These are phyloP conservation scores for Gymnosoma rotundatum DNA, from an alignment of 2,888 invertebrate genomes.

Conservation along the genomic window DNA sequence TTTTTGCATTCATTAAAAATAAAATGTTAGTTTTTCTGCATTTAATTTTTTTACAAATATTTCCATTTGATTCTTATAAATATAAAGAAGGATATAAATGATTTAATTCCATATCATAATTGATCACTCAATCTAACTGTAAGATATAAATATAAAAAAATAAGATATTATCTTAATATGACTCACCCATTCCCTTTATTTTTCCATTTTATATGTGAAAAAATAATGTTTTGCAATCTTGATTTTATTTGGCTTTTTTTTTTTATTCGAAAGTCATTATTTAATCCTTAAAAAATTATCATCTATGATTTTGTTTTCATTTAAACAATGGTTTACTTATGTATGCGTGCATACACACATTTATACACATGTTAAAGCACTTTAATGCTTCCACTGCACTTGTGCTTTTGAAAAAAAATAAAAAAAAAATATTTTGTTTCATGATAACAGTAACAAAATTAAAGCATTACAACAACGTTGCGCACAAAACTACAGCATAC, in stretches of 20 bases:
- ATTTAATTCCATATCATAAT: slow-evolving; percentile 6
- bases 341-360: neutral
- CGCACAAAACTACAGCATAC: neutral
- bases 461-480: slow-evolving; percentile 40
- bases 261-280: slow-evolving; percentile 51
- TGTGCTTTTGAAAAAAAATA: slow-evolving; percentile 40
- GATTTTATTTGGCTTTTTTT: neutral
- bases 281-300: slow-evolving; percentile 59
- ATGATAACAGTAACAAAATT: slow-evolving; percentile 58
- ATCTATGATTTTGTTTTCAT: slow-evolving; percentile 42
- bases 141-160: neutral
- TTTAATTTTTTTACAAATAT: neutral
- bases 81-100: neutral
- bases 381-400: slow-evolving; percentile 53
- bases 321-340: neutral
- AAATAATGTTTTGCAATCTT: slow-evolving; percentile 2
- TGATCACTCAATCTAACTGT: slow-evolving; percentile 22
- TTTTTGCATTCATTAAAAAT: neutral
- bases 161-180: neutral
- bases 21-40: neutral
- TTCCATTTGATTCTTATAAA: neutral
- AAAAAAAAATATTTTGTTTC: slow-evolving; percentile 44
- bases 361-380: neutral
- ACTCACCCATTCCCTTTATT: slow-evolving; percentile 10
- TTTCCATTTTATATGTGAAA: neutral